phyloP scores from a whole-genome alignment of 2,797 vertebrate species.

The Anguilla pacifica region DNA sequence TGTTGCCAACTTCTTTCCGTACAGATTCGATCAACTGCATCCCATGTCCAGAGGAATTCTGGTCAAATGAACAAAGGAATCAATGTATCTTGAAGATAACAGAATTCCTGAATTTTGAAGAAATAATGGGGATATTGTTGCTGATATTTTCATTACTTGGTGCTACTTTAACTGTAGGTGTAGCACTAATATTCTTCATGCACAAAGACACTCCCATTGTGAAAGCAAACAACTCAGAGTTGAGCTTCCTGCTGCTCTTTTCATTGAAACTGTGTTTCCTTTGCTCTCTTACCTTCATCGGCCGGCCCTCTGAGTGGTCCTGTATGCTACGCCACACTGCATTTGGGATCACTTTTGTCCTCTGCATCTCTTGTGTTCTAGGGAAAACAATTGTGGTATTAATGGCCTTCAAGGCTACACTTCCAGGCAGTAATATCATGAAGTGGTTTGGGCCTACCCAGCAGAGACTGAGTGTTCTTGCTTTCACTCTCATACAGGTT shows the following conservation, averaged over 20 bases:
- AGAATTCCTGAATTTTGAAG: slow-evolving; percentile 47
- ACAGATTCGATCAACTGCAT: slow-evolving; percentile 48
- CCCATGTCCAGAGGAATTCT: slow-evolving; percentile 43
- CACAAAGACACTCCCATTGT: slow-evolving; percentile 42
- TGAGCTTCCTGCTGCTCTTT: slow-evolving; percentile 51
- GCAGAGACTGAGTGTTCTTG: slow-evolving; percentile 14
- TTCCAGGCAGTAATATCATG: too few relatives aligned
- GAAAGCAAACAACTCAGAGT: slow-evolving; percentile 43
- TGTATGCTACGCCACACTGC: too few relatives aligned
- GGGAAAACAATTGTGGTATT: slow-evolving; percentile 15
- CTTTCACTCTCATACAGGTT: slow-evolving; percentile 3
- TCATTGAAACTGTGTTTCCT: too few relatives aligned
- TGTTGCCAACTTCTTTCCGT: neutral
- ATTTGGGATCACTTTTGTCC: too few relatives aligned
- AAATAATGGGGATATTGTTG: slow-evolving; percentile 44
- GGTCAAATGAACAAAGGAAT: slow-evolving; percentile 48
- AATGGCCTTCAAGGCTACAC: slow-evolving; percentile 13
- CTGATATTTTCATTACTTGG: slow-evolving; percentile 37
- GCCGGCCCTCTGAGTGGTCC: too few relatives aligned
- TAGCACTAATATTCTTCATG: slow-evolving; percentile 33
- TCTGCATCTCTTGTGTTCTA: slow-evolving; percentile 13
- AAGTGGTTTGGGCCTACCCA: too few relatives aligned
- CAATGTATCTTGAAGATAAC: slow-evolving; percentile 46
- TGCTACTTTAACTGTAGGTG: slow-evolving; percentile 26
- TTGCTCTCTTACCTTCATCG: too few relatives aligned